Conservation (phyloP, 2,797 vertebrate genomes). For the Pangasius djambal region DNA sequence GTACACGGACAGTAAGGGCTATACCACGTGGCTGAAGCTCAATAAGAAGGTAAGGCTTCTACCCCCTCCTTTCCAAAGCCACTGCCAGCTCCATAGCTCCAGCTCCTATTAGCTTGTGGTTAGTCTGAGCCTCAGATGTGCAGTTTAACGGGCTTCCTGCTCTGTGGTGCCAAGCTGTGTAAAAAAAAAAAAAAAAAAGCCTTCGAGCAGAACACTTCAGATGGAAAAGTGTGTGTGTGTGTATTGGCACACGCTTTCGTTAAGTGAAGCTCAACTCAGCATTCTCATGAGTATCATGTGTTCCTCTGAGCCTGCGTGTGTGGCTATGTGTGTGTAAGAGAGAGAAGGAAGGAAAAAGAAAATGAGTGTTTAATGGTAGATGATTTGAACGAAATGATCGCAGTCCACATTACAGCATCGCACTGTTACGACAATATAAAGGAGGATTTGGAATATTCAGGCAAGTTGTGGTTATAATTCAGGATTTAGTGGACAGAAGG, state of each 20-base stretch:
- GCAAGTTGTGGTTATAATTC: background rate
- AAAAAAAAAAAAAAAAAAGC: conserved; percentile 22
- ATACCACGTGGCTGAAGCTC: conserved; percentile 94
- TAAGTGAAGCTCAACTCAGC: conserved; percentile 8
- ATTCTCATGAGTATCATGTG: conserved; percentile 25
- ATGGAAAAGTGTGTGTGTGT: conserved; percentile 1
- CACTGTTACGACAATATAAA: conserved; percentile 35
- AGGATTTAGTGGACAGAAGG: background rate
- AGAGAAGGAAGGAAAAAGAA: background rate
- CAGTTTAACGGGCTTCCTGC: conserved; percentile 56
- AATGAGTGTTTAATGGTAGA: conserved; percentile 9
- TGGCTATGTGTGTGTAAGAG: conserved; percentile 15
- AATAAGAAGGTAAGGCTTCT: conserved; percentile 89
- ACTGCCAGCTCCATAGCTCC: conserved; percentile 8
- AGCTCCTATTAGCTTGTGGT: conserved; percentile 41
- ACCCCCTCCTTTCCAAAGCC: conserved; percentile 4
- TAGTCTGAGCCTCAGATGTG: conserved; percentile 44
- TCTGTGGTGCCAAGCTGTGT: conserved; percentile 33
- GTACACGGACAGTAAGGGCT: conserved; percentile 96
- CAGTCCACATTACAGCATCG: background rate
- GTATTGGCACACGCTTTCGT: conserved; percentile 7
- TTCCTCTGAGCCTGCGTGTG: conserved; percentile 23
- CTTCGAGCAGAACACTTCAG: conserved; percentile 20
- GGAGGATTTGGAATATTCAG: conserved; percentile 60
- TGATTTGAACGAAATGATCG: background rate